Conservation (phyloP, 2,888 invertebrate species). For the Patella caerulea region DNA sequence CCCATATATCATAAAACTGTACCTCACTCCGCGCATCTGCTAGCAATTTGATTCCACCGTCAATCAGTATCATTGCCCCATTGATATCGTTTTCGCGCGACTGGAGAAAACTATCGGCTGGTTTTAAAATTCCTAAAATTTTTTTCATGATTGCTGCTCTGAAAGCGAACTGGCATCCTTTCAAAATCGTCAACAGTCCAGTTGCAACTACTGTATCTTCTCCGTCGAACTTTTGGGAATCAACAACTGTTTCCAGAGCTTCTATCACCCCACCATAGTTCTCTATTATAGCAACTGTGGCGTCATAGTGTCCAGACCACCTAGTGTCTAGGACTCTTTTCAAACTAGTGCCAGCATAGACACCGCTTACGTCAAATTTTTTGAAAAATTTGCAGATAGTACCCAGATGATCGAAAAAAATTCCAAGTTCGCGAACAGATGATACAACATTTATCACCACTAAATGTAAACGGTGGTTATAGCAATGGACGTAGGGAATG, state of each 20-base stretch:
- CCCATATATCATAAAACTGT: too few species aligned
- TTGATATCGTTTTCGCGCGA: too few species aligned
- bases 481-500: too few species aligned
- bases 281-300: not conserved
- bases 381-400: not conserved
- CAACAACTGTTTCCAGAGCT: not conserved
- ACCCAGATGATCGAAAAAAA: not conserved
- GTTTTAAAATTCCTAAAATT: too few species aligned
- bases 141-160: too few species aligned
- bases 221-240: not conserved
- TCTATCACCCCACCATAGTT: not conserved
- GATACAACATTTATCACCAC: not conserved
- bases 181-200: too few species aligned
- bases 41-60: too few species aligned
- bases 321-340: not conserved
- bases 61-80: too few species aligned
- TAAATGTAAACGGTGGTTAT: too few species aligned
- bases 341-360: not conserved
- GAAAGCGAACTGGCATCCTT: too few species aligned
- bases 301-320: slow-evolving; percentile 4
- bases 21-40: too few species aligned
- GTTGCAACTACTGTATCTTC: not conserved
- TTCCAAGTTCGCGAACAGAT: not conserved
- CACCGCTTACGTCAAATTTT: not conserved
- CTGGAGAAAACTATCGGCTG: too few species aligned